phyloP scores from a whole-genome alignment of 2,888 invertebrate species.

The Boloria selene region DNA sequence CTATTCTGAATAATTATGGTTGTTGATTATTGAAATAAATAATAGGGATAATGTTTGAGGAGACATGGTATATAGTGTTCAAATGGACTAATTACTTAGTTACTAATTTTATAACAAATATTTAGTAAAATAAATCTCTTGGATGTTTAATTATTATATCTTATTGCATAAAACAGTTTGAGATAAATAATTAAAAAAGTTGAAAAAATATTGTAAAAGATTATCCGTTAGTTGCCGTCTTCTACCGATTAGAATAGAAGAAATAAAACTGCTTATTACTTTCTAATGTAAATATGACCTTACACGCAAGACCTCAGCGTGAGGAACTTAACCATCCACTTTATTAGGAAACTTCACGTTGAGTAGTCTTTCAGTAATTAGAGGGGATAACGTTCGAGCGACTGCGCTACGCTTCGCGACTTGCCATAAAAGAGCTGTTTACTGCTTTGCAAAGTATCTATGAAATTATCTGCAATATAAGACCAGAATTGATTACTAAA shows the following conservation, averaged over 20 bases:
- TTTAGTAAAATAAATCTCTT: too few species aligned
- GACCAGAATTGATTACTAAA: constrained; percentile 17
- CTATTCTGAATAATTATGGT: too few species aligned
- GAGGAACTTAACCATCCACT: constrained; percentile 67
- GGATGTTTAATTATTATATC: too few species aligned
- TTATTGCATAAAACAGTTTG: too few species aligned
- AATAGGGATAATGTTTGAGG: too few species aligned
- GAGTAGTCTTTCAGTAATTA: constrained; percentile 77
- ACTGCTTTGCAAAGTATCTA: constrained; percentile 31
- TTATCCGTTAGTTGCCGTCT: background rate
- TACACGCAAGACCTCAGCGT: constrained; percentile 26
- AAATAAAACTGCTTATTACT: background rate
- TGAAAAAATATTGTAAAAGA: background rate
- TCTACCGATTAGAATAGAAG: background rate
- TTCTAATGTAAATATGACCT: constrained; percentile 2
- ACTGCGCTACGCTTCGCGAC: constrained; percentile 60
- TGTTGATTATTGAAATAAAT: too few species aligned
- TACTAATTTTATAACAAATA: too few species aligned
- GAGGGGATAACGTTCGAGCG: constrained; percentile 71
- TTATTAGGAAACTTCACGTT: constrained; percentile 77
- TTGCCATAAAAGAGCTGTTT: constrained; percentile 45
- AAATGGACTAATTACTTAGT: too few species aligned
- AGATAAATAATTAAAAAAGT: too few species aligned
- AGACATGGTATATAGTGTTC: too few species aligned
- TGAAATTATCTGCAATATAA: constrained; percentile 30